These are phyloP conservation scores for Anomalospiza imberbis DNA, from an alignment of 2,797 vertebrate genomes.

Conservation along the genomic window DNA sequence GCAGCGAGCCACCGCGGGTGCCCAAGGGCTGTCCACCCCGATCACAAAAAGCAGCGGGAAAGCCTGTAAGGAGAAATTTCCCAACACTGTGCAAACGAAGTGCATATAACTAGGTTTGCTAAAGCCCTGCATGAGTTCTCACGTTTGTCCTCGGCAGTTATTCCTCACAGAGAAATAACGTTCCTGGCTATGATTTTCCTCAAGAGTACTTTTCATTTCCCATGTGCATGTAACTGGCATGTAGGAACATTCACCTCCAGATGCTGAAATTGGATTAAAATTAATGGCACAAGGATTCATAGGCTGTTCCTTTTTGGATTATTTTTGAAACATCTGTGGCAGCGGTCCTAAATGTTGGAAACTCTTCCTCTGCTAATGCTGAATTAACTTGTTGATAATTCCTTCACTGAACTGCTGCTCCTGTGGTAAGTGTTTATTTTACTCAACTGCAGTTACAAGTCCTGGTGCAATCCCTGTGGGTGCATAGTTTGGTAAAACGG, in stretches of 20 bases:
- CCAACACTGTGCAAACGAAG: accelerated
- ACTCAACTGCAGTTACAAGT: neutral
- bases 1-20: accelerated
- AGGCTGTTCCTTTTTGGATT: neutral
- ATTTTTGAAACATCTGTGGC: neutral
- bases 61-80: neutral
- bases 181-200: neutral
- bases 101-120: neutral
- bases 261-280: neutral
- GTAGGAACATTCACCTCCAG: neutral
- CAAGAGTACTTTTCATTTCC: neutral
- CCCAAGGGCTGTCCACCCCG: accelerated
- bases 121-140: neutral
- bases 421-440: neutral
- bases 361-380: neutral
- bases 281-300: neutral
- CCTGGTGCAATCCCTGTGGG: neutral
- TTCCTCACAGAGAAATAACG: neutral
- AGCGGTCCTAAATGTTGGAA: neutral
- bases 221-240: accelerated
- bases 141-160: neutral
- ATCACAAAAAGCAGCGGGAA: too few relatives aligned
- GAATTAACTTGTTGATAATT: neutral
- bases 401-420: neutral
- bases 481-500: neutral